Evolutionary conservation across 2,797 vertebrate species (phyloP).

Genomic region (Brachyrhaphis roseni): DNA sequence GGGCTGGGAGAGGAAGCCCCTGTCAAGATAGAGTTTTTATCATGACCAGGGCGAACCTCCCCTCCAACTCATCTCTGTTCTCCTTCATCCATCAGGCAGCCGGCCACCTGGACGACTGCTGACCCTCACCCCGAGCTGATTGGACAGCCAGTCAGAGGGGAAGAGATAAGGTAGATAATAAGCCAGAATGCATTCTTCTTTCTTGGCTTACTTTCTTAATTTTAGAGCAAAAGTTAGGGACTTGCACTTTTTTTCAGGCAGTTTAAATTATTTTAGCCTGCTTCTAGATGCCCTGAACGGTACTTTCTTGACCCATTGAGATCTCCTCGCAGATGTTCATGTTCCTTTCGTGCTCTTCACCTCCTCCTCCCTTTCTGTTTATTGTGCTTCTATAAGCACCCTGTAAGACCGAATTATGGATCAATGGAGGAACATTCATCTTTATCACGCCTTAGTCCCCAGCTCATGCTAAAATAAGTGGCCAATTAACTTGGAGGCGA

Average conservation of each 20-base stretch:
- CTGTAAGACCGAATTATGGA: constrained; percentile 79
- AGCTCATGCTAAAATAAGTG: constrained; percentile 80
- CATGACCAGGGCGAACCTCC: constrained; percentile 52
- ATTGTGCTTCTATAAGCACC: constrained; percentile 70
- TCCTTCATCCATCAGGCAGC: constrained; percentile 77
- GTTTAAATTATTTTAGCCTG: not conserved
- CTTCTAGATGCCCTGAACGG: constrained; percentile 59
- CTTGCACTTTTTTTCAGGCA: not conserved
- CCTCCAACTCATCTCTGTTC: constrained; percentile 38
- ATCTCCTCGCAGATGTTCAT: constrained; percentile 35
- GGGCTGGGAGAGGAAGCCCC: constrained; percentile 74
- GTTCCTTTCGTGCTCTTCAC: constrained; percentile 10
- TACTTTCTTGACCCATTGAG: constrained; percentile 22
- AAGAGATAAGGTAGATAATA: constrained; percentile 59
- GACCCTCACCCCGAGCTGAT: constrained; percentile 60
- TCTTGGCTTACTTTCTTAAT: constrained; percentile 31
- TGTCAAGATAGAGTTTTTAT: constrained; percentile 82
- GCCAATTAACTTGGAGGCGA: constrained; percentile 83
- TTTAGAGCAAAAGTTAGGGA: not conserved
- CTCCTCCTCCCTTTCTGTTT: constrained; percentile 56
- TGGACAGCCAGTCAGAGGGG: constrained; percentile 36
- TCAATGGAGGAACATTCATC: constrained; percentile 83
- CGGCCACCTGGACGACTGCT: constrained; percentile 75
- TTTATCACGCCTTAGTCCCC: constrained; percentile 72
- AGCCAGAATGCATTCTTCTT: constrained; percentile 46